Base-by-base conservation (phyloP, 2,797 vertebrate species). In the Cossypha dichroa region DNA sequence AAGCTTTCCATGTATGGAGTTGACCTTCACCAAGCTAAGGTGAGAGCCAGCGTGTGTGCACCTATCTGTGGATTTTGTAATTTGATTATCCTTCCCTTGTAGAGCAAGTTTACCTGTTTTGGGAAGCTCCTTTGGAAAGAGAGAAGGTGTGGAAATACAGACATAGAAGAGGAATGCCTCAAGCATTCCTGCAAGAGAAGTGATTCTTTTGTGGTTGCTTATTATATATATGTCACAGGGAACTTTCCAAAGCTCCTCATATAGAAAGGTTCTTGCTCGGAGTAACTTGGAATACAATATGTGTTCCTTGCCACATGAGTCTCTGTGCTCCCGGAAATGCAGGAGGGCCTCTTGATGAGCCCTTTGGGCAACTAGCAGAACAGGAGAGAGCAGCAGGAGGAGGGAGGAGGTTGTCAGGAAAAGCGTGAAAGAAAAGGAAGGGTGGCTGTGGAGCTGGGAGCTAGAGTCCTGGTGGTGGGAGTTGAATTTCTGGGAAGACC, bases 1-100 rank as follows among this genome's bases (percentile, higher is more conserved):
- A 99, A 99, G 90, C 98, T 99, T 14, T 99, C 99, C 6, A 99
- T 99, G 99, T 99, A 99, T 45, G 99, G 99, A 59, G 99, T 99
- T 31, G 99, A 99, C 95, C 98, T 99, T 93, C 99, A 99, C 96
- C 99, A 99, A 94, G 99, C 99, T 90, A 99, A 99, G 99, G 99
- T 99, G 97, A 72, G 97, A 82, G 6, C 52, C 46, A 9, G 28
- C 0, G 0, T 25, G 31, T 40, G 55, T 33, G 66, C 59, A 29
- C 22, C 55, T 69, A 38, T 48, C 63, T 51, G 55, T 51, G 84
- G 48, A 15, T 59, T 68, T 70, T 79, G 22, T 33, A 7, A 41
- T 38, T 51, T 33, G 41, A 23, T 83, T 55, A 31, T 87, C 63
- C 60, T 85, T 77, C 59, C 79, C 38, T 80, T 59, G 36, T 54